These are phyloP conservation scores for Brachionus calyciflorus DNA, from an alignment of 1,140 invertebrate genomes.

Conservation along the genomic window DNA sequence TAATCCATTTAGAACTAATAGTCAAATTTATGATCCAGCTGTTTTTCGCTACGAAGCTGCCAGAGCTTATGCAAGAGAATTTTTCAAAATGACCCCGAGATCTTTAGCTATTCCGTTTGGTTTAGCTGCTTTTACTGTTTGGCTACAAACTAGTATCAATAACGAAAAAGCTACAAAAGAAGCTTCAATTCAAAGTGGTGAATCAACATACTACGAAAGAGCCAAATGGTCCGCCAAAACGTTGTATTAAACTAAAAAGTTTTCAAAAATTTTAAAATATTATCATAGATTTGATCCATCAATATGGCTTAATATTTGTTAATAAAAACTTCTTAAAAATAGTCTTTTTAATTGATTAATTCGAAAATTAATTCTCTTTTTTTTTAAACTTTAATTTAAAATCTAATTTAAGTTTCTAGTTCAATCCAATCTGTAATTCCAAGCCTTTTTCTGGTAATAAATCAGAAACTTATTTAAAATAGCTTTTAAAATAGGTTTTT, in stretches of 20 bases:
- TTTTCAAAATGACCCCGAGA: constrained; percentile 34
- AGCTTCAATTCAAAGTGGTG: constrained; percentile 4
- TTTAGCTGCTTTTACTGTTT: not conserved
- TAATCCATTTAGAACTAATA: constrained; percentile 36
- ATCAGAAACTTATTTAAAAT: too few relatives aligned
- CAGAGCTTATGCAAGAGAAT: constrained; percentile 42
- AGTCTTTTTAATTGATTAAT: too few relatives aligned
- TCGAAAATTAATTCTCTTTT: too few relatives aligned
- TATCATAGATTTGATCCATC: too few relatives aligned
- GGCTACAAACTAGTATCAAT: constrained; percentile 3
- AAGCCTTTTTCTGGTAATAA: too few relatives aligned
- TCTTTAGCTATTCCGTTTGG: constrained; percentile 25
- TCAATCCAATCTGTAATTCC: too few relatives aligned
- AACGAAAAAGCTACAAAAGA: not conserved
- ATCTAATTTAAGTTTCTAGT: too few relatives aligned
- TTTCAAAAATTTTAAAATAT: too few relatives aligned
- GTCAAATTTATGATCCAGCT: constrained; percentile 35
- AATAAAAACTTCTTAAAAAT: too few relatives aligned
- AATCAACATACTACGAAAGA: constrained; percentile 32
- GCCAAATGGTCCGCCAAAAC: not conserved
- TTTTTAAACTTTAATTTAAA: too few relatives aligned
- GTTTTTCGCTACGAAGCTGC: constrained; percentile 42
- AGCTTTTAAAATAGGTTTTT: too few relatives aligned
- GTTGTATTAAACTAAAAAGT: constrained; percentile 30
- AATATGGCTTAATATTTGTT: too few relatives aligned